Conservation (phyloP, 2,888 invertebrate species). For the Antheraea assamensis region DNA sequence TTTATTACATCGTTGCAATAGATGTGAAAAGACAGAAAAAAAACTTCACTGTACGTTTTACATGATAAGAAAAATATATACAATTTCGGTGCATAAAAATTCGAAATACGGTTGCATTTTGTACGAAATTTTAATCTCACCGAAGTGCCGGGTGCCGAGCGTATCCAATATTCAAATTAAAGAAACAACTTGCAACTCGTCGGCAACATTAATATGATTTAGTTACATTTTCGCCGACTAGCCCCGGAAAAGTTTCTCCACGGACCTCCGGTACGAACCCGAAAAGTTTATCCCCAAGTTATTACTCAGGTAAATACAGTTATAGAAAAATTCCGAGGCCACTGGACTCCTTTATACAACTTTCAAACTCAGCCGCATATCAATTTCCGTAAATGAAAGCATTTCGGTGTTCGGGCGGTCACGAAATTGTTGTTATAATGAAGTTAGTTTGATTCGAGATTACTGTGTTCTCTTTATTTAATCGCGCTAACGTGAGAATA, state of each 20-base stretch:
- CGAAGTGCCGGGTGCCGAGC: slow-evolving; percentile 38
- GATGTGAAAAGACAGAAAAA: background rate
- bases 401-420: slow-evolving; percentile 49
- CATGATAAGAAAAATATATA: background rate
- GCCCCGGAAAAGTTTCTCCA: slow-evolving; percentile 45
- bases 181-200: slow-evolving; percentile 46
- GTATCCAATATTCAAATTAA: slow-evolving; percentile 60
- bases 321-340: slow-evolving; percentile 51
- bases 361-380: slow-evolving; percentile 57
- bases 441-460: slow-evolving; percentile 47
- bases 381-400: slow-evolving; percentile 61
- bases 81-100: slow-evolving; percentile 32
- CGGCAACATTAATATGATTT: slow-evolving; percentile 58
- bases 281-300: slow-evolving; percentile 54
- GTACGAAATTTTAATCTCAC: slow-evolving; percentile 47
- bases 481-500: slow-evolving; percentile 54
- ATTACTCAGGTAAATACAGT: slow-evolving; percentile 67
- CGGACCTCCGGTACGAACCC: slow-evolving; percentile 39
- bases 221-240: slow-evolving; percentile 60
- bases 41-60: background rate
- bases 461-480: slow-evolving; percentile 33
- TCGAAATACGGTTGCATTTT: slow-evolving; percentile 44
- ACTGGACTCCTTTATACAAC: slow-evolving; percentile 48
- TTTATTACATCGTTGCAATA: background rate
- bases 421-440: slow-evolving; percentile 48